phyloP scores from a whole-genome alignment of 2,888 invertebrate genomes.

The Drosophila niveifrons region DNA sequence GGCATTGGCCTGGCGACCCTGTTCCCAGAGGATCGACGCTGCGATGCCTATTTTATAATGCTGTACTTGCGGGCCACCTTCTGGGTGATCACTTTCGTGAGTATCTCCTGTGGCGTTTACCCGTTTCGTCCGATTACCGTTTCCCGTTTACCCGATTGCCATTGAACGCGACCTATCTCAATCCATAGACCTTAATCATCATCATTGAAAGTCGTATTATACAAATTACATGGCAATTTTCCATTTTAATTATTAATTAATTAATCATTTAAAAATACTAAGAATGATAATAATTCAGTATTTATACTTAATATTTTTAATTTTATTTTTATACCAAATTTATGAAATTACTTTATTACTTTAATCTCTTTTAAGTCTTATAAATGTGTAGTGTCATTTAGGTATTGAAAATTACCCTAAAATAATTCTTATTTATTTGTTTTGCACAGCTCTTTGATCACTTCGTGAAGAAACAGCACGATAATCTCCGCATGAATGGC shows the following conservation, averaged over 20 bases:
- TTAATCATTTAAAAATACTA: too few relatives aligned
- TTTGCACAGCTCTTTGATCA: slow-evolving; percentile 86
- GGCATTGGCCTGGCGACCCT: slow-evolving; percentile 80
- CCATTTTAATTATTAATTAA: too few relatives aligned
- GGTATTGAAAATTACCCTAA: too few relatives aligned
- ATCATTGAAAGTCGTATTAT: background rate
- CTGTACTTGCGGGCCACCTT: slow-evolving; percentile 87
- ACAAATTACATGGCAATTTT: too few relatives aligned
- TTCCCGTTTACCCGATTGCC: background rate
- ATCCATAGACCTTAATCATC: background rate
- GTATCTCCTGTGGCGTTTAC: slow-evolving; percentile 33
- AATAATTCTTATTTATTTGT: too few relatives aligned
- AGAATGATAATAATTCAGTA: too few relatives aligned
- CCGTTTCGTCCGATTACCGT: background rate
- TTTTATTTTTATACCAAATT: too few relatives aligned
- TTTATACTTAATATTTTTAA: too few relatives aligned
- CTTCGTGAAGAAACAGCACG: slow-evolving; percentile 87
- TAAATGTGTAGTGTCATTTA: too few relatives aligned
- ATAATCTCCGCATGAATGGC: slow-evolving; percentile 88
- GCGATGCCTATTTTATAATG: slow-evolving; percentile 87
- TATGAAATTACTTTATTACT: too few relatives aligned
- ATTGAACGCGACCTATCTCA: slow-evolving; percentile 8
- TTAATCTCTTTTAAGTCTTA: too few relatives aligned
- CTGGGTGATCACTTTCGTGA: slow-evolving; percentile 88
- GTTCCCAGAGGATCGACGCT: slow-evolving; percentile 84